Evolutionary conservation across 1,140 invertebrate genomes (phyloP), one percentile per base, ranked within the genome.

Genomic region (Babylonia areolata): DNA sequence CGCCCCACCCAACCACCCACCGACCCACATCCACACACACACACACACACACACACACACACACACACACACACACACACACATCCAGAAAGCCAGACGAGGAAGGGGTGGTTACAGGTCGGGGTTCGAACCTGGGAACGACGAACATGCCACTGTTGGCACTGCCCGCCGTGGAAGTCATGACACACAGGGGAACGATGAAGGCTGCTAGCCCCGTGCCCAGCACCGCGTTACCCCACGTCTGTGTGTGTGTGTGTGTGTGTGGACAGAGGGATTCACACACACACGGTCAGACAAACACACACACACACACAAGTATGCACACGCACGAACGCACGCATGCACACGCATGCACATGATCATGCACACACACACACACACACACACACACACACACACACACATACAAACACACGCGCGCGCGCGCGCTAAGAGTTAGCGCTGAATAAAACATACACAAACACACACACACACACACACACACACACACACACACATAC

Each of bases 141-240:
- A 89, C 77, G 77, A 92, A 92, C 35, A 88, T 81, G 17, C 87
- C 87, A 12, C 90, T 90, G 87, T 92, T 92, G 20, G 89, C 89
- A 37, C 91, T 90, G 73, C 92, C 92, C 85, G 91, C 89, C 20
- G 90, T 91, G 9, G 92, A 92, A 77, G 89, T 82, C 3, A 89
- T 87, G 0, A 92, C 92, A 86, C 89, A 92, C 23, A 92, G 87
- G 2, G 92, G 92, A 33, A 92, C 90, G 35, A 90, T 84, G 33
- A 89, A 89, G 9, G 89, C 75, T 35, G 86, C 87, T 17, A 85
- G 71, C 37, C 46, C 80, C 20, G 31, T 23, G 1, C 92, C 92
- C 17, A 92, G 86, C 33, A 92, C 88, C 2, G 84, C 42, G 0
- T 87, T 51, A 9, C 91, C 92, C 92, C 92, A 92, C 37, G 89